Conservation (phyloP, 2,888 invertebrate species). For the Eutolmus rufibarbis region DNA sequence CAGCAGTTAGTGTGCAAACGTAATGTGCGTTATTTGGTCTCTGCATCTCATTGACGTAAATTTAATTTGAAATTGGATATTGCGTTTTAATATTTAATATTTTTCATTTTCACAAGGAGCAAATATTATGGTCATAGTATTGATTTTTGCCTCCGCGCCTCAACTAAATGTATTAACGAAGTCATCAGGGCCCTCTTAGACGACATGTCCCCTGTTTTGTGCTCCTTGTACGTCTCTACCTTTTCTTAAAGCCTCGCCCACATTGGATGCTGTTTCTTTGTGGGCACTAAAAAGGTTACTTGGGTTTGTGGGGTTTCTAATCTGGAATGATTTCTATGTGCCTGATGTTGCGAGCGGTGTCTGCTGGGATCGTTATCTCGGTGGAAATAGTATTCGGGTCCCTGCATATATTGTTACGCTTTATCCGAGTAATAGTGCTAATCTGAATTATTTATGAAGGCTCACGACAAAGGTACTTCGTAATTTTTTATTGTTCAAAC, state of each 20-base stretch:
- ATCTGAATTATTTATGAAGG: not conserved
- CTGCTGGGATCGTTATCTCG: not conserved
- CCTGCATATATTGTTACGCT: not conserved
- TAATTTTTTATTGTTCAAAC: not conserved
- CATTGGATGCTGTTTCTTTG: not conserved
- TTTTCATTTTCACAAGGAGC: not conserved
- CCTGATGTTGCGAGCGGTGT: not conserved
- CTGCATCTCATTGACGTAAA: not conserved
- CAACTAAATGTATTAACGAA: not conserved
- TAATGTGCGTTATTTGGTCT: not conserved
- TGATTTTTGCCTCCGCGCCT: not conserved
- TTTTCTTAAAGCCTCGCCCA: not conserved
- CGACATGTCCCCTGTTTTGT: not conserved
- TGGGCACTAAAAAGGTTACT: constrained; percentile 2
- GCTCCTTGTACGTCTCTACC: not conserved
- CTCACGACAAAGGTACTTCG: not conserved
- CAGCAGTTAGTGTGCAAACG: not conserved
- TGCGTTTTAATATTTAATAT: not conserved
- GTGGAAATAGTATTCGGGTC: not conserved
- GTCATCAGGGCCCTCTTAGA: not conserved
- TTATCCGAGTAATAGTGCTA: not conserved
- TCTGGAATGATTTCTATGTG: not conserved
- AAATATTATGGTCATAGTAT: not conserved
- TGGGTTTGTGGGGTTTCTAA: not conserved
- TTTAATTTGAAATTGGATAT: not conserved